These are phyloP conservation scores for Sarcophilus harrisii DNA, from an alignment of 2,797 vertebrate species.

Conservation along the genomic window DNA sequence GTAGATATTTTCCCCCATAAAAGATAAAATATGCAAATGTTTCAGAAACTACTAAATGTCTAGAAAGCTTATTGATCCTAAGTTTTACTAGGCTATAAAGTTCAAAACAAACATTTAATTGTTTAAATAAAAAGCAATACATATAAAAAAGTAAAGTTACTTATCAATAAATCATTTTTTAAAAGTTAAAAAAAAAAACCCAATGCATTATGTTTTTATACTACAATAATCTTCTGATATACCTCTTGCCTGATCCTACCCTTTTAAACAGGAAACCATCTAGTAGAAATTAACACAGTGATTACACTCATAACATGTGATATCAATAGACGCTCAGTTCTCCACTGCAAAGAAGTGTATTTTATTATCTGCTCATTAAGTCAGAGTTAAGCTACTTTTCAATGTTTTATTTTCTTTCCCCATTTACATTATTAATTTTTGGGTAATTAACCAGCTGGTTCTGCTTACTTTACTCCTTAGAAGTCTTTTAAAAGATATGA, in stretches of 20 bases:
- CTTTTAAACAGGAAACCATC: not conserved
- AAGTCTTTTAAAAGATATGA: not conserved
- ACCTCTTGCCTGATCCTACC: not conserved
- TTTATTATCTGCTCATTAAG: not conserved
- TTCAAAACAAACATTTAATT: not conserved
- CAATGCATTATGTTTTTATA: not conserved
- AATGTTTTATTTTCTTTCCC: not conserved
- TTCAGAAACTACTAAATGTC: conserved; percentile 45
- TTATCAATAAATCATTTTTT: not conserved
- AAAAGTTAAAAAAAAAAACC: not conserved
- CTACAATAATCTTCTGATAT: not conserved
- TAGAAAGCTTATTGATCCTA: conserved; percentile 39
- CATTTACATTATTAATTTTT: not conserved
- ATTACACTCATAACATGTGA: not conserved
- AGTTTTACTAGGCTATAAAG: not conserved
- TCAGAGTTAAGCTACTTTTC: not conserved
- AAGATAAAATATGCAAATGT: conserved; percentile 22
- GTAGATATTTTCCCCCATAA: conserved; percentile 42
- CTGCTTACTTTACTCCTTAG: not conserved
- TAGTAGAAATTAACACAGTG: not conserved
- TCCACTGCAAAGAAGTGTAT: not conserved
- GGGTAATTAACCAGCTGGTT: not conserved
- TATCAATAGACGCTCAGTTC: not conserved
- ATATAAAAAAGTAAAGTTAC: not conserved
- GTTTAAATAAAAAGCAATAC: not conserved